These are phyloP conservation scores for Crotalus tigris DNA, from an alignment of 2,113 vertebrate genomes.

Conservation along the genomic window DNA sequence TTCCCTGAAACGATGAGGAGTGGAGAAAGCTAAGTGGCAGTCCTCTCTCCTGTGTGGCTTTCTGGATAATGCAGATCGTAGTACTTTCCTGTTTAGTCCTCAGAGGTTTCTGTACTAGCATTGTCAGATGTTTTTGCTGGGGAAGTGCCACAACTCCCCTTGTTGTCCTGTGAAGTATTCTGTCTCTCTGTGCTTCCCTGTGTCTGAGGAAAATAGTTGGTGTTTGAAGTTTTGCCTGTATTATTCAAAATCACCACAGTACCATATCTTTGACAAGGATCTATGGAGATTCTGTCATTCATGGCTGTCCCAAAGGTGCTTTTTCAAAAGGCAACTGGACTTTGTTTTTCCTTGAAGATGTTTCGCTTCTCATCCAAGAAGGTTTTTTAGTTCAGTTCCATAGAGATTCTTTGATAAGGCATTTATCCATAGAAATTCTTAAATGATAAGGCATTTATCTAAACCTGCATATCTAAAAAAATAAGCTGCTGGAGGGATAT, in stretches of 20 bases:
- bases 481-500: not conserved
- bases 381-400: no score
- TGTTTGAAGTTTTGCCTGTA: not conserved
- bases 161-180: not conserved
- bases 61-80: not conserved
- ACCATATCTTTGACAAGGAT: not conserved
- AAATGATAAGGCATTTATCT: not conserved
- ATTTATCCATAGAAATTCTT: no score
- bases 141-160: not conserved
- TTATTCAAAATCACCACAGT: not conserved
- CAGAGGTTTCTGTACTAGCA: not conserved
- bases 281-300: no score
- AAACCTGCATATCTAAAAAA: not conserved
- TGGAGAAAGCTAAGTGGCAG: not conserved
- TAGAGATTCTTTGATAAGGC: no score
- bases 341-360: no score
- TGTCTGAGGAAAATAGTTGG: not conserved
- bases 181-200: not conserved
- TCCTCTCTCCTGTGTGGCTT: not conserved
- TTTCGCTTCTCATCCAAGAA: no score
- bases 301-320: no score
- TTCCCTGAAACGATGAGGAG: not conserved
- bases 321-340: no score
- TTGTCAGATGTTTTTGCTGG: not conserved
- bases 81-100: not conserved